Evolutionary conservation across 2,113 vertebrate genomes (phyloP).

Genomic region (Psittacula cyanocephala): DNA sequence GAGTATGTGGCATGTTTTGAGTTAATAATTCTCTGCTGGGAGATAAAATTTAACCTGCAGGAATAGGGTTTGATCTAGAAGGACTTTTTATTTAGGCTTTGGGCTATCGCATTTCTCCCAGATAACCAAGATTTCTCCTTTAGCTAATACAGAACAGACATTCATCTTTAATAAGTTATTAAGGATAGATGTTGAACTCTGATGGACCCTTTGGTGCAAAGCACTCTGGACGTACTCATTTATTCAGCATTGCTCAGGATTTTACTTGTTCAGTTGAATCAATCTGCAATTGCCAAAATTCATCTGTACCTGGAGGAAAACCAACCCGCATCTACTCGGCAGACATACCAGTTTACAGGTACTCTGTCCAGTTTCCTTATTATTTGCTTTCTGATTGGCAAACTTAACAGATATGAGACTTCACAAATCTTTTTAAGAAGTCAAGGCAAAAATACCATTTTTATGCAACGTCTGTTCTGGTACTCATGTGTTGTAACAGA

Average conservation of each 20-base stretch:
- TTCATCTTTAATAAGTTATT: background rate
- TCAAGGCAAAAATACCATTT: background rate
- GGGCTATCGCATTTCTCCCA: background rate
- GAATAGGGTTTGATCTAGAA: background rate
- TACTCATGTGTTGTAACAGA: fast-evolving
- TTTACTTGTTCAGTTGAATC: background rate
- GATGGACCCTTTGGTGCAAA: background rate
- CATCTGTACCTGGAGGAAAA: background rate
- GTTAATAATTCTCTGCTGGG: background rate
- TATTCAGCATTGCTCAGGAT: background rate
- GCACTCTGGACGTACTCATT: background rate
- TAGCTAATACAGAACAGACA: background rate
- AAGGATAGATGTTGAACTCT: background rate
- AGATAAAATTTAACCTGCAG: constrained; percentile 19
- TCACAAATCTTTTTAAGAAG: background rate
- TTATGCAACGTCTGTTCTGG: background rate
- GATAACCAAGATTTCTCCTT: background rate
- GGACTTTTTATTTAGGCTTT: constrained; percentile 16
- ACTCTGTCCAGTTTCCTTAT: background rate
- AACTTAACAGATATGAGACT: background rate
- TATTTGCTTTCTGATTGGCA: background rate
- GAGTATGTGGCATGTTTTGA: background rate
- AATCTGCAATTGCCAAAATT: background rate
- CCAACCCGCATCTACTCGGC: fast-evolving
- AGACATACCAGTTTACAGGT: background rate